Base-by-base conservation (phyloP, 2,113 vertebrate species). In the Hippocampus mohnikei region DNA sequence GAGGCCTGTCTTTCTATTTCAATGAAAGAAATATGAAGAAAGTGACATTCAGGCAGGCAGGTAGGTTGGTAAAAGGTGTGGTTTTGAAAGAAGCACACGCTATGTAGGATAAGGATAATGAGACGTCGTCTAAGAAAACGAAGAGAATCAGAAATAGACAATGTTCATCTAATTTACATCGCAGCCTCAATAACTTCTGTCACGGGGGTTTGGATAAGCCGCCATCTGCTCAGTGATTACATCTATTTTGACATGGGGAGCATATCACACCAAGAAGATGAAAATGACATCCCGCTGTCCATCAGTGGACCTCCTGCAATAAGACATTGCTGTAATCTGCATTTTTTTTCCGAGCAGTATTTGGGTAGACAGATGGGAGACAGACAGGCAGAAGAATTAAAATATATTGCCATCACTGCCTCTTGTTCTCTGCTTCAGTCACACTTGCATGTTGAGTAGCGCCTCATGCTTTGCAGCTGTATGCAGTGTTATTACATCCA, bases 161-260 rank as follows among this genome's bases (percentile, higher is more conserved):
- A 71, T 9, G 69, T 74, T 83, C 68, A 76, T 80, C 69, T 78
- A 76, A 80, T 81, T 81, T 66, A 73, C 67, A 80, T 82, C 69
- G 52, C 73, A 81, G 61, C 73, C 60, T 78, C 78, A 86, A 85
- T 77, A 81, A 75, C 74, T 59, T 61, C 71, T 74, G 63, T 85
- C 10, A 44, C 6, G 42, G 42, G 12, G 0, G 70, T 82, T 81
- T 84, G 79, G 75, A 83, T 83, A 82, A 86, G 83, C 79, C 73
- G 72, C 86, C 83, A 87, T 85, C 84, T 87, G 83, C 81, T 82
- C 77, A n/a, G 66, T 68, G 77, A 79, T 80, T 78, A 78, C 78
- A 74, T 72, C 55, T 78, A 41, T 73, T 68, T 73, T 66, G 58
- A 79, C 64, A 63, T 16, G 79, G 74, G 72, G 63, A 69, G 53